Conservation (phyloP, 2,113 vertebrate species). For the Strigops habroptila region DNA sequence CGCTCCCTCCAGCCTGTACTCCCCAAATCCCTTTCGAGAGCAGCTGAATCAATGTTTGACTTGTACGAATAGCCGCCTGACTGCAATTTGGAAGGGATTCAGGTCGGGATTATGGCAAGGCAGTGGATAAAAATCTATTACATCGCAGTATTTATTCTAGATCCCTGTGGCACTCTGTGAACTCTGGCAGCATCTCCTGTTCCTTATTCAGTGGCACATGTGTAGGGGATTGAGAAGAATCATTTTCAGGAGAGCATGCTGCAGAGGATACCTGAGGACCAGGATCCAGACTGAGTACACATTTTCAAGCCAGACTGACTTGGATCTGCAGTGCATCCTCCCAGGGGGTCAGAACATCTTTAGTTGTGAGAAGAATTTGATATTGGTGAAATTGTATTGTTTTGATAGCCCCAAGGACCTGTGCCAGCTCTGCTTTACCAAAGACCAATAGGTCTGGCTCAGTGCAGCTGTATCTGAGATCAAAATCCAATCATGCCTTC, state of each 20-base stretch:
- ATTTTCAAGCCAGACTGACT: not conserved
- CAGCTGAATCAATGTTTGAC: constrained; percentile 74
- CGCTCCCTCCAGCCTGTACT: not conserved
- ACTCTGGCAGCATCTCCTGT: constrained; percentile 32
- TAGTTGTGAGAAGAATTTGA: not conserved
- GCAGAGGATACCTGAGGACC: not conserved
- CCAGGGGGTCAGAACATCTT: not conserved
- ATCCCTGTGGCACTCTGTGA: constrained; percentile 29
- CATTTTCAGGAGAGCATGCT: not conserved
- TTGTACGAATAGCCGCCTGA: constrained; percentile 57
- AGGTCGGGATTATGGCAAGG: constrained; percentile 60
- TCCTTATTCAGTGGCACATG: constrained; percentile 44
- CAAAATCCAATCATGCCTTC: not conserved
- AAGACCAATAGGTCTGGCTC: not conserved
- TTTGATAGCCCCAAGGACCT: not conserved
- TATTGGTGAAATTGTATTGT: not conserved
- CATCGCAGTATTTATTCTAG: constrained; percentile 63
- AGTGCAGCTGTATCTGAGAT: not conserved
- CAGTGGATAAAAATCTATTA: constrained; percentile 69
- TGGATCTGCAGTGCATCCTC: not conserved
- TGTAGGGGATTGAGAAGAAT: constrained; percentile 6
- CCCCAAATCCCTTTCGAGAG: constrained; percentile 13
- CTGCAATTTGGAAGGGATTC: constrained; percentile 68
- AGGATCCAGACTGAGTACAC: not conserved
- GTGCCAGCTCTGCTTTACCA: not conserved